A percentile compares a stretch with the other conserved stretches of the same genome.
These are phyloP conservation scores for Garra rufa DNA, from an alignment of 2,113 vertebrate species.

Conservation along the genomic window DNA sequence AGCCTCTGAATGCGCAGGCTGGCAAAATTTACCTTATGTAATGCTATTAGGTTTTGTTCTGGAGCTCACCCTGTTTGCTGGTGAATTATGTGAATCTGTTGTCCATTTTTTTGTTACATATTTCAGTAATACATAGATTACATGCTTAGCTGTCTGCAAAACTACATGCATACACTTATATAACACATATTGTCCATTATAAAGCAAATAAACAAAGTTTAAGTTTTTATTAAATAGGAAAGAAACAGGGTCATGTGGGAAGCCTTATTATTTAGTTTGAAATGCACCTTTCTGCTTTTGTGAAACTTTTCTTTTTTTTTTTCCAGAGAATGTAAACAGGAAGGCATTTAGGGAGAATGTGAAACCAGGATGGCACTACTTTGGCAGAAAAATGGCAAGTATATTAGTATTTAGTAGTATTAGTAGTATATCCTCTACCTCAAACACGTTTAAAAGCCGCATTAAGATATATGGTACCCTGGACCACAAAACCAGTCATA, in stretches of 20 bases:
- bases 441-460: background rate
- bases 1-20: conserved; percentile 3
- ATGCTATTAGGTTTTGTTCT: conserved; percentile 37
- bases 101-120: background rate
- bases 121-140: background rate
- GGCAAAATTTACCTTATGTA: conserved; percentile 56
- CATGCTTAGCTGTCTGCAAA: background rate
- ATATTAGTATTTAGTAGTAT: too few relatives aligned
- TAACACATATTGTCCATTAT: background rate
- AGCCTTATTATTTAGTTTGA: background rate
- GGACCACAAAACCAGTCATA: too few relatives aligned
- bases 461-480: too few relatives aligned
- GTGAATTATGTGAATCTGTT: background rate
- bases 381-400: conserved; percentile 96
- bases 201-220: background rate
- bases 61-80: background rate
- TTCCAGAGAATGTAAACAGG: conserved; percentile 85
- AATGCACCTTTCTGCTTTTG: background rate
- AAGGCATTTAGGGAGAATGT: conserved; percentile 86
- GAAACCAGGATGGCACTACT: conserved; percentile 93
- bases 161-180: background rate
- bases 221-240: background rate
- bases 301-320: conserved; percentile 10
- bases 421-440: background rate
- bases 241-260: background rate